These are phyloP conservation scores for Latrodectus elegans DNA, from an alignment of 2,888 invertebrate genomes.

Conservation along the genomic window DNA sequence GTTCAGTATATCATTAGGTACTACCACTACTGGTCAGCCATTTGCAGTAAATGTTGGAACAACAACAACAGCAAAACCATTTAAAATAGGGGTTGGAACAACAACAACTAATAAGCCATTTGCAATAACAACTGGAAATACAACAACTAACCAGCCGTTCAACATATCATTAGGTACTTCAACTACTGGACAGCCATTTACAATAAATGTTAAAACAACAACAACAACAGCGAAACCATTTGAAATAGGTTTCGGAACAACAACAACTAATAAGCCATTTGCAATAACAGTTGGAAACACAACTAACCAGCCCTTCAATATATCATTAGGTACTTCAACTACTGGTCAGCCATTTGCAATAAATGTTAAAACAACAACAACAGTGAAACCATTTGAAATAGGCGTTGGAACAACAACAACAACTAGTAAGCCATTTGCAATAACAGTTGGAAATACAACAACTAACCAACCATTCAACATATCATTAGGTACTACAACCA, in stretches of 20 bases:
- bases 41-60: not conserved
- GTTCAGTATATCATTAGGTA: not conserved
- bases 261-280: not conserved
- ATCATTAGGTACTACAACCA: not conserved
- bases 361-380: too few species aligned
- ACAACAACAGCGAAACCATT: not conserved
- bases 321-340: too few species aligned
- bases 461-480: not conserved
- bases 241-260: not conserved
- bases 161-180: not conserved
- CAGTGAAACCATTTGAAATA: too few species aligned
- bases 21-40: not conserved
- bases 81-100: not conserved
- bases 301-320: too few species aligned
- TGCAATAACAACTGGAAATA: not conserved
- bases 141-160: not conserved
- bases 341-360: too few species aligned
- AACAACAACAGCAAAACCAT: not conserved
- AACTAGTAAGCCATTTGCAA: not conserved
- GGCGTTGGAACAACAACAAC: not conserved
- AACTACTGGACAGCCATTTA: not conserved
- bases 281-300: too few species aligned
- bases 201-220: not conserved
- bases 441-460: not conserved
- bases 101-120: not conserved